phyloP scores from a whole-genome alignment of 2,797 vertebrate genomes.

The Tangara arthus region DNA sequence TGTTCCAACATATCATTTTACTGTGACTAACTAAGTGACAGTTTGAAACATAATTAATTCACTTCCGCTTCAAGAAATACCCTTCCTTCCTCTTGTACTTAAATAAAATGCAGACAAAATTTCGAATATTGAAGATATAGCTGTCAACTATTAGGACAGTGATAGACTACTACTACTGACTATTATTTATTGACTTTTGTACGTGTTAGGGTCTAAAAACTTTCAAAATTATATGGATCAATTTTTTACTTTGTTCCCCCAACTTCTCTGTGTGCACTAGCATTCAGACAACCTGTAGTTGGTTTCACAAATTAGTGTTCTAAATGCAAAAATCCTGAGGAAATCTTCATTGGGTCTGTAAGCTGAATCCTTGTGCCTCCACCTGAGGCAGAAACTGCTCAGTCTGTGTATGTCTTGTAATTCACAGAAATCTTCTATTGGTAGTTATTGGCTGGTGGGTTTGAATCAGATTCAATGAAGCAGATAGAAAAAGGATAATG shows the following conservation, averaged over 20 bases:
- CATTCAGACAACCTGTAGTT: not conserved
- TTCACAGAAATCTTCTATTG: not conserved
- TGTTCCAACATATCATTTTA: not conserved
- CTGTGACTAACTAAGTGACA: not conserved
- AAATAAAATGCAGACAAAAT: not conserved
- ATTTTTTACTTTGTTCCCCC: fast-evolving
- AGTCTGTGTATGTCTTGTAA: not conserved
- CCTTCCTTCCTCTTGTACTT: not conserved
- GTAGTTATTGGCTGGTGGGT: not conserved
- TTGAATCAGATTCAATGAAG: not conserved
- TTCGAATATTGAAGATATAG: not conserved
- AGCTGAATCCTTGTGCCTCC: not conserved
- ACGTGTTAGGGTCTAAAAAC: not conserved
- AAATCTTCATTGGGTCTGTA: not conserved
- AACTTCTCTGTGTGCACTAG: not conserved
- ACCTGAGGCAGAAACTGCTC: not conserved
- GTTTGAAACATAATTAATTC: not conserved
- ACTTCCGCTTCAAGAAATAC: not conserved
- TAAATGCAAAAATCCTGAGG: not conserved
- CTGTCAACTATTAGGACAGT: not conserved
- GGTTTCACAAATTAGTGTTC: not conserved
- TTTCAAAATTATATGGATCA: not conserved
- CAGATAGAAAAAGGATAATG: not conserved
- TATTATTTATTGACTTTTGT: not conserved
- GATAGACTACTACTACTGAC: not conserved